Evolutionary conservation across 2,113 vertebrate species (phyloP).

Genomic region (Galeopterus variegatus): DNA sequence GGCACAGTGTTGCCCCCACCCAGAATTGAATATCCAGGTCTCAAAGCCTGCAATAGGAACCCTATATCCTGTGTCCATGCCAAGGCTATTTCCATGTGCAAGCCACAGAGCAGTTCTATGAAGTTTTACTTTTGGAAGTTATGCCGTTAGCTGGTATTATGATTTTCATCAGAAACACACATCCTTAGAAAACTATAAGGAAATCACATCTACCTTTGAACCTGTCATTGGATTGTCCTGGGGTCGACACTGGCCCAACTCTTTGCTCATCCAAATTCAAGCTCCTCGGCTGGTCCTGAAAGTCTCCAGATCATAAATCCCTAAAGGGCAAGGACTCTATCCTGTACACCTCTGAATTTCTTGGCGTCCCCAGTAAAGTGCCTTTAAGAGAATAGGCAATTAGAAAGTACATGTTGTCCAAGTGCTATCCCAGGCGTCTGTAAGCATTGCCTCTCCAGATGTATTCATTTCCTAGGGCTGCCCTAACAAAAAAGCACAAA

Average conservation of each 20-base stretch:
- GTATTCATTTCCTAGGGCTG: not conserved
- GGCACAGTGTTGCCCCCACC: not conserved
- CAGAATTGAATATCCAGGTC: fast-evolving
- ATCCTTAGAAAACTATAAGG: not conserved
- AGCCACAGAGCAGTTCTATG: not conserved
- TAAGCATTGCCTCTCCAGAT: not conserved
- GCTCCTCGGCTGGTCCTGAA: not conserved
- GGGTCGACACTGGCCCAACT: not conserved
- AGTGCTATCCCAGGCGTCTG: fast-evolving
- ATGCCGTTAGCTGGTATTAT: not conserved
- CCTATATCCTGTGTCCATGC: not conserved
- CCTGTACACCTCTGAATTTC: not conserved
- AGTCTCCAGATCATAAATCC: not conserved
- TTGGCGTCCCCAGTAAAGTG: not conserved
- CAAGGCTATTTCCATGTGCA: not conserved
- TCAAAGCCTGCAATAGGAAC: not conserved
- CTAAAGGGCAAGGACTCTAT: not conserved
- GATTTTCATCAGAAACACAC: not conserved
- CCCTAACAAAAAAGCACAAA: not conserved
- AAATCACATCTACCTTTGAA: not conserved
- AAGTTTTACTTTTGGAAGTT: not conserved
- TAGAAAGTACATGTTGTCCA: not conserved
- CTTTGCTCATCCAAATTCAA: not conserved
- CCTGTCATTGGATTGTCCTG: too few relatives aligned
- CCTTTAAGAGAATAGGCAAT: not conserved